A percentile compares a stretch with the other conserved stretches of the same genome.
Conservation (phyloP, 2,113 vertebrate genomes). For the Rattus rattus region DNA sequence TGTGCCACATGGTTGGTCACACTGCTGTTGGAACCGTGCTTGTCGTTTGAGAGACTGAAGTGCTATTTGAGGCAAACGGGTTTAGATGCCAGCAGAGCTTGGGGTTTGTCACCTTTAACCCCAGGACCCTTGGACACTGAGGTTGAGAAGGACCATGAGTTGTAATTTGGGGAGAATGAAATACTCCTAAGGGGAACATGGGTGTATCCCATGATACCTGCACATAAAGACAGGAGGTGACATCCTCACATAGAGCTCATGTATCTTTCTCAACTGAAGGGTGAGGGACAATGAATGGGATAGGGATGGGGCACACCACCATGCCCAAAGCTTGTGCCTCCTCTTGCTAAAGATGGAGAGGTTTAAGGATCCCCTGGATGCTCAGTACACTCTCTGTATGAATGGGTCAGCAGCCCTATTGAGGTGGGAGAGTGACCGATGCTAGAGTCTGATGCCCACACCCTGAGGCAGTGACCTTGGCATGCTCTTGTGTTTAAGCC, state of each 20-base stretch:
- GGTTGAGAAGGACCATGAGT: neutral
- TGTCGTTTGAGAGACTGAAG: neutral
- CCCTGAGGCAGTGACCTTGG: constrained; percentile 2
- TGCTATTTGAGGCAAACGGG: neutral
- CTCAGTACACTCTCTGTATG: neutral
- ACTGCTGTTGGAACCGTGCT: neutral
- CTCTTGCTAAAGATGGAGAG: neutral
- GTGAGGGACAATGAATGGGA: constrained; percentile 53
- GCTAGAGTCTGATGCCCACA: neutral
- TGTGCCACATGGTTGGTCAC: neutral
- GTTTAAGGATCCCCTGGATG: neutral
- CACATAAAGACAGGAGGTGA: neutral
- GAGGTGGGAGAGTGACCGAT: neutral
- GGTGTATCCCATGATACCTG: neutral
- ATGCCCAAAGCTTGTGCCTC: neutral
- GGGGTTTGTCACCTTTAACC: neutral
- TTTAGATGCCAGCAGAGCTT: neutral
- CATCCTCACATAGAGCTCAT: neutral
- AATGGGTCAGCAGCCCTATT: neutral
- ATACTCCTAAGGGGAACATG: neutral
- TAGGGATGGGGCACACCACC: constrained; percentile 47
- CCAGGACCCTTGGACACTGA: neutral
- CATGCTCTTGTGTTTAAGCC: neutral
- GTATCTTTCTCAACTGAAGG: constrained; percentile 27
- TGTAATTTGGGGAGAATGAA: neutral